Evolutionary conservation across 2,888 invertebrate genomes (phyloP), one percentile per base, ranked within the genome.

Genomic region (Tenthredo notha): DNA sequence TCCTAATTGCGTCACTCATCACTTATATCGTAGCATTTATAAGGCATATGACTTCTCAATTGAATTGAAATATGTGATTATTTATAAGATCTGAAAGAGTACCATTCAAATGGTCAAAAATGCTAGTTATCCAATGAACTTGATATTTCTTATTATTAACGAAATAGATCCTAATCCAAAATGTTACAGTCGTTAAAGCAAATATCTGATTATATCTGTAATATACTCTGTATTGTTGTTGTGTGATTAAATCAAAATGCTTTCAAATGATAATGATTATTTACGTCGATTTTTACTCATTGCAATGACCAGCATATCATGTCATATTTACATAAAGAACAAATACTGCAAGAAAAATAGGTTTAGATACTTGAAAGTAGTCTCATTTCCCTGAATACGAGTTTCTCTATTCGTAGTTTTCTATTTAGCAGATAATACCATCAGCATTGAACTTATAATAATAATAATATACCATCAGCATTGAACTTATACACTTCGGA

Each of bases 151-250:
- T 40, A 80, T 37, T 80, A 80, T 43, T 61, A 83, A 47, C 47
- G 43, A 83, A 70, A 70, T 83, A 83, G 67, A 21, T 67, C 25
- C 25, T 83, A 82, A 86, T 65, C 77, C 70, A 85, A 87, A 88
- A 91, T 92, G 92, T 92, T 92, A 91, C 87, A 90, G 89, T 92
- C 90, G 91, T 92, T 92, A 89, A 91, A 91, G 87, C 88, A 88
- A 87, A 89, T 89, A 90, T 90, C 89, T 90, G 88, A 91, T 91
- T 92, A 92, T 92, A 92, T 91, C 90, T 92, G 92, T 92, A 92
- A 92, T 89, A 92, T 92, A 92, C 88, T 91, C 91, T 92, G 92
- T 92, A 92, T 92, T 92, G 92, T 92, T 92, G 92, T 92, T 92
- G 92, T 92, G 92, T 92, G 92, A 92, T 92, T 92, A 91, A 92